Evolutionary conservation across 2,113 vertebrate genomes (phyloP), one percentile per base, ranked within the genome.

Genomic region (Sus scrofa): DNA sequence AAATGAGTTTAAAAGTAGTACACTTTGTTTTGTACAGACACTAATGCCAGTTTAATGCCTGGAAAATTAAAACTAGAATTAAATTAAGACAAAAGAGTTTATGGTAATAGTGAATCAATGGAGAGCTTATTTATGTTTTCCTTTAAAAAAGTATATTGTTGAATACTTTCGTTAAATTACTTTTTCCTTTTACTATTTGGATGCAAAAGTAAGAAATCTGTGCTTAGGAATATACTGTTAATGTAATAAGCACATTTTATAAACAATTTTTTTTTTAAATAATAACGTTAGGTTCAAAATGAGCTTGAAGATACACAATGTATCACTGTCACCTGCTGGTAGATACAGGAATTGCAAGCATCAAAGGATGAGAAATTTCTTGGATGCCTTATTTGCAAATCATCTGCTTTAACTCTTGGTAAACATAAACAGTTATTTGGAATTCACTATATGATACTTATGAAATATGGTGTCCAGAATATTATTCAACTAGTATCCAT

Each of bases 121-220:
- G 19, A 30, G 8, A 87, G 4, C 10, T 0, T 60, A 74, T 70
- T 0, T 60, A 74, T 70, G 6, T 7, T 85, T 96, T 81, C 63
- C 77, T 85, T 75, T 67, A 62, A 91, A 89, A 68, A 44, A 63
- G 83, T 82, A 44, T 11, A 71, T 60, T 85, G 60, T 18, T 67
- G 81, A 82, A 39, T 1, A 83, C 30, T 95, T 89, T 92, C 4
- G 2, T 75, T 84, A 90, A 84, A 77, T 24, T 44, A 63, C 8
- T 22, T 70, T 88, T 91, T 67, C n/a, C 6, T 71, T 74, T 89
- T 70, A 89, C 50, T 75, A 87, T 26, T 54, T 79, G 3, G 15
- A 26, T 63, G 50, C 1, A 71, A 95, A 96, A 79, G 44, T 74
- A 74, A 82, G 12, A 86, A 91, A 44, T 93, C 15, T 94, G 6